Evolutionary conservation across 2,888 invertebrate species (phyloP), one percentile per base, ranked within the genome.

Genomic region (Bhutanitis thaidina): DNA sequence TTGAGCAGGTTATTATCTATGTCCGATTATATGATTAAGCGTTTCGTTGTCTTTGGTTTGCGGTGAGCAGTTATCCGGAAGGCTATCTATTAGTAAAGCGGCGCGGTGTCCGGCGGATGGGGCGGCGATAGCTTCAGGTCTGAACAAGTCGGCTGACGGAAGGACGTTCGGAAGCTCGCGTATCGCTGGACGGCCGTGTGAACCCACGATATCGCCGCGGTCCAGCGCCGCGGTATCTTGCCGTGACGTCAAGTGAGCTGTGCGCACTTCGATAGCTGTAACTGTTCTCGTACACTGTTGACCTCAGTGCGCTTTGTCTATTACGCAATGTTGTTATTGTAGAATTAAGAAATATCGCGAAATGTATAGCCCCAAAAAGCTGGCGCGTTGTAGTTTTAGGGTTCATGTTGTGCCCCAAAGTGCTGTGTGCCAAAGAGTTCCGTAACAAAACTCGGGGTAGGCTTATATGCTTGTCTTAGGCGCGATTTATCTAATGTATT

Each of bases 91-190:
- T 56, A 52, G 39, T 3, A 43, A 54, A 48, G 58, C 59, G 58
- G 58, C 55, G 81, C 73, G 83, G 77, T 83, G 80, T 83, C 84
- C 86, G 85, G 71, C 81, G 87, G 87, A 87, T 77, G 77, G 63
- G 77, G 69, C 56, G 43, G 49, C 69, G 83, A 84, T 85, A 85
- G 74, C 66, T 64, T 67, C 83, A 77, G 67, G 82, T 82, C 78
- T 67, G 69, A 70, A 77, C 82, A 73, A 74, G 82, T 79, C 67
- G 52, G 57, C 57, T 64, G 63, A 64, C 79, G 71, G 66, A 67
- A 65, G 72, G 34, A 15, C 27, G 72, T 77, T 78, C 77, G 79
- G 81, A 79, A 76, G 70, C 62, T 61, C 57, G 51, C 59, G 65
- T 72, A 73, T 74, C 71, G 61, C 34, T 12, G 13, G 12, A 12